Percentiles rank a stretch among this genome's conserved stretches.
These are phyloP conservation scores for Troides aeacus DNA, from an alignment of 2,888 invertebrate genomes.

Conservation along the genomic window DNA sequence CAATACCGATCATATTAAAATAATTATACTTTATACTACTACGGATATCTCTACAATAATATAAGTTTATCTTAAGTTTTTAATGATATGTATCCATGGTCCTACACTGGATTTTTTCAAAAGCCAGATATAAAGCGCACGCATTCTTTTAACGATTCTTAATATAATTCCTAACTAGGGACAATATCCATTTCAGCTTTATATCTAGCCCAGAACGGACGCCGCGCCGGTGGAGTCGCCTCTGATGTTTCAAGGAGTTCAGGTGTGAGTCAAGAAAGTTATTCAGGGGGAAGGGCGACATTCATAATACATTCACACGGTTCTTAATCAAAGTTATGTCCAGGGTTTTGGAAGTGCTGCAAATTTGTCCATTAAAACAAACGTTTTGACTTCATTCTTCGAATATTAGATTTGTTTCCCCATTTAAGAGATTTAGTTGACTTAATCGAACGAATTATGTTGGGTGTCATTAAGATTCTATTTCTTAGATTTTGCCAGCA, in stretches of 20 bases:
- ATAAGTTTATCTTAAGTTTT: constrained; percentile 57
- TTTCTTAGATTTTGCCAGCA: constrained; percentile 31
- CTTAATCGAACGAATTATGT: background rate
- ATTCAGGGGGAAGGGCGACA: constrained; percentile 56
- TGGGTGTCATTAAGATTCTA: background rate
- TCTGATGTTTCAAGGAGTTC: constrained; percentile 54
- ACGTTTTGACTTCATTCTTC: background rate
- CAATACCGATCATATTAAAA: constrained; percentile 77
- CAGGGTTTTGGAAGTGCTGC: constrained; percentile 50
- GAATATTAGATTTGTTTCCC: too few species aligned
- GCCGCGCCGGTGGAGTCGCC: constrained; percentile 71
- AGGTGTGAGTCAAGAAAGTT: constrained; percentile 37
- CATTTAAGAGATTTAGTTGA: too few species aligned
- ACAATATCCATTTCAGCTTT: constrained; percentile 66
- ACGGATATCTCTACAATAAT: constrained; percentile 64
- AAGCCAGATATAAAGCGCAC: constrained; percentile 79
- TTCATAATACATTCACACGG: constrained; percentile 47
- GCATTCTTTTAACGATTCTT: constrained; percentile 73
- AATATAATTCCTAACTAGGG: constrained; percentile 47
- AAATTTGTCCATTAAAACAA: background rate
- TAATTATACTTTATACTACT: constrained; percentile 72
- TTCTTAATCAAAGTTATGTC: constrained; percentile 37
- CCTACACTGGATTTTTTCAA: constrained; percentile 75
- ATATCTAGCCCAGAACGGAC: constrained; percentile 76
- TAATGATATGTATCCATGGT: constrained; percentile 74